Evolutionary conservation across 2,113 vertebrate species (phyloP), one percentile per base, ranked within the genome.

Genomic region (Oenanthe melanoleuca): DNA sequence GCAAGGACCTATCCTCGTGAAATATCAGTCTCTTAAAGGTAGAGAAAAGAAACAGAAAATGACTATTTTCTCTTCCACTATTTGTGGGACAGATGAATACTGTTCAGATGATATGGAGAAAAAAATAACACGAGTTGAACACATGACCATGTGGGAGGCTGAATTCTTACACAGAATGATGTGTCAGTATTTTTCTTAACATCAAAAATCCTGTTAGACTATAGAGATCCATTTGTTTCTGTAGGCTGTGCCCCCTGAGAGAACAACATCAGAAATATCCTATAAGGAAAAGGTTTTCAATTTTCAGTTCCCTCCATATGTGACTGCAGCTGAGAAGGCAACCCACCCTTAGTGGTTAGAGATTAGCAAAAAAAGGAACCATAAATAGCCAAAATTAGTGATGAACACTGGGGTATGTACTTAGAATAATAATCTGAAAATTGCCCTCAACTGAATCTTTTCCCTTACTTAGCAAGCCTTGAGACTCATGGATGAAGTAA

Each of bases 401-500:
- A 61, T 37, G 38, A 77, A 38, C 19, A 37, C 14, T 61, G 37
- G 34, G 15, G 18, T 33, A 45, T 57, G 2, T 69, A 66, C 50
- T 78, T 53, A 55, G 21, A 67, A 72, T 24, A 60, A 11, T 44
- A 60, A 82, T 17, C 23, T 79, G 79, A 93, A 95, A 78, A 42
- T 5, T 60, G 28, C 22, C 61, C 66, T 90, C 50, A 88, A n/a
- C 24, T 69, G 63, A 80, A 71, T 53, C 29, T 91, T 52, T 93
- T 84, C 93, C 73, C 45, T 86, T 80, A 69, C 71, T 93, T 86
- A 99, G 99, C 98, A 98, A 86, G 98, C 98, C 47, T 95, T 98
- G 52, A 94, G 97, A 87, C 97, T 99, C 79, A 97, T 98, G 70
- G 97, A 98, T 74, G 99, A 99, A 95, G 98, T 99, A 94, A 98